These are phyloP conservation scores for Drosophila ercepeae DNA, from an alignment of 1,140 invertebrate species.

Conservation along the genomic window DNA sequence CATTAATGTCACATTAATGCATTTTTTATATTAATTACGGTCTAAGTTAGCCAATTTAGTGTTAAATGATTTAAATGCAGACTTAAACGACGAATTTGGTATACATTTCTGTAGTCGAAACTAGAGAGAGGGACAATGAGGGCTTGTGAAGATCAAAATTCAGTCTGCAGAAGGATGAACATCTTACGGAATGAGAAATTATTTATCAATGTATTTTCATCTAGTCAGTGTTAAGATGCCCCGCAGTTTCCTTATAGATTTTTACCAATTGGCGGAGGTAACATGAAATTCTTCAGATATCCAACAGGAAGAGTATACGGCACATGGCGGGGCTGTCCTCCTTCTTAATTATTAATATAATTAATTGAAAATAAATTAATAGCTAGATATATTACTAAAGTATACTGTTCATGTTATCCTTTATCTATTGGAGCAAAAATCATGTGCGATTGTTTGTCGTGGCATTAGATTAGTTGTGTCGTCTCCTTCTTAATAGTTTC, in stretches of 20 bases:
- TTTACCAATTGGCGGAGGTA: no score
- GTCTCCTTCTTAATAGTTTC: conserved; percentile 1
- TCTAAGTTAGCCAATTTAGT: background rate
- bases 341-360: background rate
- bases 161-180: conserved; percentile 29
- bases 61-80: conserved; percentile 23
- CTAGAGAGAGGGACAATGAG: conserved; percentile 11
- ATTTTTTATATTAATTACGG: conserved; percentile 4
- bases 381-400: background rate
- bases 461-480: conserved; percentile 3
- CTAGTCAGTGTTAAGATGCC: background rate
- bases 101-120: conserved; percentile 24
- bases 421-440: background rate
- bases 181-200: conserved; percentile 6
- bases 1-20: conserved; percentile 7
- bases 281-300: no score
- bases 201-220: no score
- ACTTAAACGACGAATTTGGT: conserved; percentile 41
- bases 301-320: background rate
- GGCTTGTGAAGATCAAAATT: conserved; percentile 43
- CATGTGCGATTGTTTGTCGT: no score
- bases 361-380: no score
- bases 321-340: background rate
- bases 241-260: background rate
- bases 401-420: background rate